Evolutionary conservation across 2,113 vertebrate species (phyloP).

Genomic region (Opisthocomus hoazin): DNA sequence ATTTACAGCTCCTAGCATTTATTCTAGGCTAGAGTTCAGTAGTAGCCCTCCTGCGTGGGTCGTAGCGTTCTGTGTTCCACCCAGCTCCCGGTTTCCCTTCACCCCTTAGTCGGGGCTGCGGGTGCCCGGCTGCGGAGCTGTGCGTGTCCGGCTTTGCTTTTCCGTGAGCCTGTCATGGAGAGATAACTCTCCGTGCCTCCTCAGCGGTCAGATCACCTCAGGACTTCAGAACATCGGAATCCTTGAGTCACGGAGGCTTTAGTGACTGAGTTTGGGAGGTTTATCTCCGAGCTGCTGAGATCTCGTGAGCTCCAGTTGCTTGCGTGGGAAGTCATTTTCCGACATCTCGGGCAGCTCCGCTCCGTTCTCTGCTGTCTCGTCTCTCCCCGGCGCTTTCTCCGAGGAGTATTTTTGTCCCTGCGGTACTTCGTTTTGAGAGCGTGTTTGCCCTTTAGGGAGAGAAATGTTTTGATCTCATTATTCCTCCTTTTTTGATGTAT

Average conservation of each 20-base stretch:
- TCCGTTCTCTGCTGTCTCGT: not conserved
- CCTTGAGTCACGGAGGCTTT: not conserved
- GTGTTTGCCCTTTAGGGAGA: not conserved
- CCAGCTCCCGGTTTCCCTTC: not conserved
- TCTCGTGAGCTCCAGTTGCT: not conserved
- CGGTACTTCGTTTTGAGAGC: not conserved
- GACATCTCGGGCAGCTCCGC: not conserved
- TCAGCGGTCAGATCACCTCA: too few species aligned
- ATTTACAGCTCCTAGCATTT: not conserved
- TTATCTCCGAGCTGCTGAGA: not conserved
- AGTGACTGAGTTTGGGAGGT: not conserved
- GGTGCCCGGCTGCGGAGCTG: not conserved
- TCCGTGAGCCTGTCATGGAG: not conserved
- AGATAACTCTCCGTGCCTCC: not conserved
- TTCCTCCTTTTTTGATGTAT: not conserved
- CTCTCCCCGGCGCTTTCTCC: not conserved
- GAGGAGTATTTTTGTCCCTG: not conserved
- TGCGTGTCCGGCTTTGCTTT: not conserved
- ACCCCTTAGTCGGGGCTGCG: fast-evolving
- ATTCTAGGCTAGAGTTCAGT: not conserved
- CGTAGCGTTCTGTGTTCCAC: fast-evolving
- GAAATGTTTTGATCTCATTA: not conserved
- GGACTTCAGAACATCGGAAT: not conserved
- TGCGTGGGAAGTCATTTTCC: not conserved
- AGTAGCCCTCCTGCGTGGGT: not conserved